Conservation (phyloP, 2,888 invertebrate genomes). For the Drosophila fulvimacula region DNA sequence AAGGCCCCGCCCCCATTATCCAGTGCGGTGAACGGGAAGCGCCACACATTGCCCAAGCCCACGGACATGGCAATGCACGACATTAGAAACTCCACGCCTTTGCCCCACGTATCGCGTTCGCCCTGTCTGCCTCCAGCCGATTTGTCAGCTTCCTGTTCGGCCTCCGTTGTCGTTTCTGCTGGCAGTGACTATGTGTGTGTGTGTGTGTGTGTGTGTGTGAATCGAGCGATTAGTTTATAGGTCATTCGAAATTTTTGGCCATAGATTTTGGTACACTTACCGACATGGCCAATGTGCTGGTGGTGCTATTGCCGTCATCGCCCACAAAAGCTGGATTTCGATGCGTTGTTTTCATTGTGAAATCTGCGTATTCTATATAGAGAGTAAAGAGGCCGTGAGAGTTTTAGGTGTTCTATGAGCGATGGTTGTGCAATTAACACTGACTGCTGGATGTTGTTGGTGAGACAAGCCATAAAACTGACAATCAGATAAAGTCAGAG, state of each 20-base stretch:
- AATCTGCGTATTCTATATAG: background rate
- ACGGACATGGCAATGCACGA: conserved; percentile 87
- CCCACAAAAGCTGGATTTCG: conserved; percentile 82
- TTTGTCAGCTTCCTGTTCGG: conserved; percentile 48
- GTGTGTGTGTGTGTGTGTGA: conserved; percentile 2
- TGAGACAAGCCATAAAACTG: conserved; percentile 55
- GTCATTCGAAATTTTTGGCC: conserved; percentile 28
- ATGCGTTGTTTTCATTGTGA: conserved; percentile 58
- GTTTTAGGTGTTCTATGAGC: conserved; percentile 34
- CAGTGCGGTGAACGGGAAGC: conserved; percentile 88
- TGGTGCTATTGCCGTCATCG: conserved; percentile 80
- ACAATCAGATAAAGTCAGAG: conserved; percentile 55
- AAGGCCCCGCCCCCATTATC: conserved; percentile 90
- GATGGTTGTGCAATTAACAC: conserved; percentile 35
- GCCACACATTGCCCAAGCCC: conserved; percentile 89
- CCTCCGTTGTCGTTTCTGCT: conserved; percentile 35
- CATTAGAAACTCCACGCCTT: conserved; percentile 84
- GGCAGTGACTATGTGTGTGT: conserved; percentile 41
- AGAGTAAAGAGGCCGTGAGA: background rate
- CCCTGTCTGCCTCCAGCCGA: conserved; percentile 15
- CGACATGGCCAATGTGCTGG: conserved; percentile 65
- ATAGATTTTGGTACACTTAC: conserved; percentile 50
- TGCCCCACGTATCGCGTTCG: conserved; percentile 84
- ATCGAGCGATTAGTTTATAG: conserved; percentile 51
- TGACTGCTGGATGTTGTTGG: conserved; percentile 31